Evolutionary conservation across 1,140 invertebrate genomes (phyloP).

Genomic region (Papilio aristodemus): DNA sequence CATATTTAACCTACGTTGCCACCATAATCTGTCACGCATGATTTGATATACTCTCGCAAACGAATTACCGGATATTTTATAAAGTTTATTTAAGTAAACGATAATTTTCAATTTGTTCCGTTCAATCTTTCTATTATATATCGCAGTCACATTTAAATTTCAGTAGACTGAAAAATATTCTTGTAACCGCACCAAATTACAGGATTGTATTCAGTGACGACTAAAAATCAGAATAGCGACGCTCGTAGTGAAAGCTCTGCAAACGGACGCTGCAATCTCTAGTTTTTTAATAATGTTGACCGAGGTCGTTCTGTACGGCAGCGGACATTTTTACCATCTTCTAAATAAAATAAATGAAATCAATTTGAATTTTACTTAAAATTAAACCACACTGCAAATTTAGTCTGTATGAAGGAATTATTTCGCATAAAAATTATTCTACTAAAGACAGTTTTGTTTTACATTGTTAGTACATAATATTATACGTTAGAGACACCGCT

Average conservation of each 20-base stretch:
- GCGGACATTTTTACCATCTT: background rate
- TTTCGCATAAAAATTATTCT: no score
- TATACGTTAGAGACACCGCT: no score
- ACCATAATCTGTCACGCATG: no score
- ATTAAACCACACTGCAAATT: no score
- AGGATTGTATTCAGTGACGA: constrained; percentile 3
- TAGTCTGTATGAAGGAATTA: background rate
- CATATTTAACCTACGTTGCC: no score
- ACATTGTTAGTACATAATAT: no score
- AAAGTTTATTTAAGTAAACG: background rate
- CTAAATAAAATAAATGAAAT: no score
- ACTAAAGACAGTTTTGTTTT: no score
- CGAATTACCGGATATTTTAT: no score
- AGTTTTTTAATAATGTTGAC: constrained; percentile 14
- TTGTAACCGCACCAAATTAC: constrained; percentile 6
- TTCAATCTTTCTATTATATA: background rate
- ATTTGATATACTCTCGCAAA: no score
- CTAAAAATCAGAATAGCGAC: constrained; percentile 10
- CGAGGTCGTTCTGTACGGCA: background rate
- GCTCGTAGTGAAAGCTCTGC: constrained; percentile 5
- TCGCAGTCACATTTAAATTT: constrained; percentile 14
- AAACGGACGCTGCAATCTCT: constrained; percentile 9
- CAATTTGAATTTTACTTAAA: no score
- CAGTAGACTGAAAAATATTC: constrained; percentile 8
- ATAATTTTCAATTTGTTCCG: background rate